These are phyloP conservation scores for Acanthoscelides obtectus DNA, from an alignment of 2,888 invertebrate species.

Conservation along the genomic window DNA sequence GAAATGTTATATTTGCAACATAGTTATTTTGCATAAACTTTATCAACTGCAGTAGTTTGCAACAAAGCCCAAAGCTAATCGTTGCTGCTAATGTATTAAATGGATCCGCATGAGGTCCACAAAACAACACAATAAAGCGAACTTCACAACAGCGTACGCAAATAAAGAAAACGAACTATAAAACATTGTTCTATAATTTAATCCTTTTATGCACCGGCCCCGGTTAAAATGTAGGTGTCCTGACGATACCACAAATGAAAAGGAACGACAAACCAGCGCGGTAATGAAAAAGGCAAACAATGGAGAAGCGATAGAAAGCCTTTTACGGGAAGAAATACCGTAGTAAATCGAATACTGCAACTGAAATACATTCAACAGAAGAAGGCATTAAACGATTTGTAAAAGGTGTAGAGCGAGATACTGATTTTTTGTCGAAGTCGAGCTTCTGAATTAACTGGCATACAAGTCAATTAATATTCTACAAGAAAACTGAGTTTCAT, in stretches of 20 bases:
- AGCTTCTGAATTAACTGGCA: no score
- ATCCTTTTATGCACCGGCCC: background rate
- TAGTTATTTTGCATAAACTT: no score
- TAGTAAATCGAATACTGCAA: background rate
- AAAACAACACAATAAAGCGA: background rate
- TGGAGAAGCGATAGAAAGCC: background rate
- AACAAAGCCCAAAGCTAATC: no score
- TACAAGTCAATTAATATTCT: no score
- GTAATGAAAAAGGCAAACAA: background rate
- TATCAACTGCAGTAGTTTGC: no score
- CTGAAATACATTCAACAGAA: background rate
- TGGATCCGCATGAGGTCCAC: no score
- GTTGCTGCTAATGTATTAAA: no score
- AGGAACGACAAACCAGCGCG: background rate
- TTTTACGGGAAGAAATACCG: background rate
- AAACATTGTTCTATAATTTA: background rate
- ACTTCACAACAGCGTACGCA: background rate
- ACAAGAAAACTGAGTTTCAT: no score
- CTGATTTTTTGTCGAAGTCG: no score
- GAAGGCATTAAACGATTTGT: background rate
- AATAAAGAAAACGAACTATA: background rate
- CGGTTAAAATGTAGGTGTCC: background rate
- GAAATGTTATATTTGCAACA: no score
- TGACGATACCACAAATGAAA: background rate
- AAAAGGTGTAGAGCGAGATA: no score